These are phyloP conservation scores for Exocentrus adspersus DNA, from an alignment of 2,888 invertebrate genomes.

Conservation along the genomic window DNA sequence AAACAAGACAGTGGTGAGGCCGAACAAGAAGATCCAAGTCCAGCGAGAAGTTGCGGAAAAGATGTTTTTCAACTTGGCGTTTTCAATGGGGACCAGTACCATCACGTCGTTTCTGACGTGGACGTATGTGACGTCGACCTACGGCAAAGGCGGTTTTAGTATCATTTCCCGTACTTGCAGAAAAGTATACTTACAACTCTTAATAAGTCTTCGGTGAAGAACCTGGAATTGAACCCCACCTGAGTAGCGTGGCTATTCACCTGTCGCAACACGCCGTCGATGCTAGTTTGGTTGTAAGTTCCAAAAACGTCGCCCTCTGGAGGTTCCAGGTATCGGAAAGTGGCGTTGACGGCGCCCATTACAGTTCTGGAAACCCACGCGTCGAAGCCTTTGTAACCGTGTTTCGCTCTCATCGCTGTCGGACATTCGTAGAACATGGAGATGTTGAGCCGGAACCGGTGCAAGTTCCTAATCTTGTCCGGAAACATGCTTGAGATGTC, in stretches of 20 bases:
- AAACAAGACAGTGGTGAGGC: background rate
- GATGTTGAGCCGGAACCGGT: slow-evolving; percentile 1
- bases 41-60: background rate
- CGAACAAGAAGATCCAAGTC: background rate
- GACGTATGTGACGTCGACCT: slow-evolving; percentile 7
- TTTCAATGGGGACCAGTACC: slow-evolving; percentile 7
- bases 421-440: background rate
- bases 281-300: background rate
- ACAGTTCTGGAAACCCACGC: background rate
- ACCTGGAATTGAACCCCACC: slow-evolving; percentile 9
- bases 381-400: background rate
- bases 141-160: too few relatives aligned
- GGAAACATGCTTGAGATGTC: background rate
- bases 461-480: slow-evolving; percentile 8
- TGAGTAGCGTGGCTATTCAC: background rate
- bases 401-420: background rate
- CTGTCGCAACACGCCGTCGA: background rate
- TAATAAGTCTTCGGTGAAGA: background rate
- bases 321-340: background rate
- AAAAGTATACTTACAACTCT: slow-evolving; percentile 8
- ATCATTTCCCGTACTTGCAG: background rate
- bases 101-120: slow-evolving; percentile 3
- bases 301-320: background rate
- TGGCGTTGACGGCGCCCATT: slow-evolving; percentile 2
- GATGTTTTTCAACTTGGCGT: background rate